A percentile compares a stretch with the other conserved stretches of the same genome.
phyloP scores from a whole-genome alignment of 2,113 vertebrate species.

The Pungitius pungitius region DNA sequence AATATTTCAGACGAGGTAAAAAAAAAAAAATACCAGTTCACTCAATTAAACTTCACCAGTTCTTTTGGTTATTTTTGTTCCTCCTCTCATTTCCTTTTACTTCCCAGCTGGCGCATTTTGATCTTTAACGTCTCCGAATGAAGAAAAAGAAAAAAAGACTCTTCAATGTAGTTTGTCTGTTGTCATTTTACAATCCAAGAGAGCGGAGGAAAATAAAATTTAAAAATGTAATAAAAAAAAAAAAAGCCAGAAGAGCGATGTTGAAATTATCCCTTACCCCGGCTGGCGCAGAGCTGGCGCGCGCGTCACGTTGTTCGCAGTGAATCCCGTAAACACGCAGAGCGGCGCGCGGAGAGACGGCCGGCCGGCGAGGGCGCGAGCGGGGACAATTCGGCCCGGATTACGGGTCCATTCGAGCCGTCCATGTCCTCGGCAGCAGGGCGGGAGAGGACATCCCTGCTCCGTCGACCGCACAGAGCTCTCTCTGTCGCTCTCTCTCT shows the following conservation, averaged over 20 bases:
- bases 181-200: constrained; percentile 21
- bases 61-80: neutral
- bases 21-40: neutral
- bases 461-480: constrained; percentile 58
- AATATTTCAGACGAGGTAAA: neutral
- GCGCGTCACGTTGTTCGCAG: constrained; percentile 76
- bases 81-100: neutral
- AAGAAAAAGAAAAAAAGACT: constrained; percentile 1
- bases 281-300: constrained; percentile 79
- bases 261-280: constrained; percentile 76
- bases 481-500: constrained; percentile 23
- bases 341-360: constrained; percentile 37
- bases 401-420: constrained; percentile 56
- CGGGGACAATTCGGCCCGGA: constrained; percentile 50
- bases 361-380: constrained; percentile 52
- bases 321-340: constrained; percentile 69
- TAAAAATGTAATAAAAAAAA: no score
- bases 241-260: constrained; percentile 25
- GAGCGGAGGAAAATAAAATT: neutral
- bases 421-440: constrained; percentile 73
- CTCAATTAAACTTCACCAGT: constrained; percentile 51
- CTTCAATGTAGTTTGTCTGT: constrained; percentile 30
- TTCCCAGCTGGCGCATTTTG: neutral
- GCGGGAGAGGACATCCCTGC: constrained; percentile 57
- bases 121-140: neutral